Base-by-base conservation (phyloP, 2,797 vertebrate genomes). In the Iguana delicatissima region DNA sequence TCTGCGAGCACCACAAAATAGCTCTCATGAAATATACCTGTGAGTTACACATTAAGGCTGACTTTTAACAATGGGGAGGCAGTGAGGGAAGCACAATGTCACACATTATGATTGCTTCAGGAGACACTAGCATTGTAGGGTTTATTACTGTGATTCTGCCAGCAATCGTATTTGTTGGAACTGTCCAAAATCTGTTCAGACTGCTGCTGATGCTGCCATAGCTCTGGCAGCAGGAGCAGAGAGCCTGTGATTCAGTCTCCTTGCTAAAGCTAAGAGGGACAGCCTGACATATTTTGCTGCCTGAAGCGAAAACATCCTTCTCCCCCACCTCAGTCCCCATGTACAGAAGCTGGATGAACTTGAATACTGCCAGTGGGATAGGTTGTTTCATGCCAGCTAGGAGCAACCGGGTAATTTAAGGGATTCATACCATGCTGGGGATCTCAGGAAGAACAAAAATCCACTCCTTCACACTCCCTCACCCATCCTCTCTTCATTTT, bases 1-100 rank as follows among this genome's bases (percentile, higher is more conserved):
- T 90, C 83, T 80, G 81, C 24, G 6, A 18, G 59, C n/a, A 59
- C 46, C 73, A 80, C 83, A 67, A 52, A 88, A 86, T 74, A 73
- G 24, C 77, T 74, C 29, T 46, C 69, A 0, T 72, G 29, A 20
- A 26, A 62, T 29, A 82, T 32, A 35, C 84, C 59, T 86, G 46
- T 29, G 32, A 83, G 57, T 6, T 52, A 38, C 57, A 32, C 18
- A 67, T 64, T 73, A 38, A 26, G 46, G 22, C 38, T 74, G 26
- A 80, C 59, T 62, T 74, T 89, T n/a, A 64, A 82, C 29, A 22
- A 77, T 24, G 26, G 4, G 29, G 42, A 79, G 57, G 62, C 3
- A 20, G 29, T 32, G 67, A 69, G 64, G 80, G 50, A 20, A 32
- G 7, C 38, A 50, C 14, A 83, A 32, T 14, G 69, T 12, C 10